Base-by-base conservation (phyloP, 2,797 vertebrate species). In the Meda fulgida region DNA sequence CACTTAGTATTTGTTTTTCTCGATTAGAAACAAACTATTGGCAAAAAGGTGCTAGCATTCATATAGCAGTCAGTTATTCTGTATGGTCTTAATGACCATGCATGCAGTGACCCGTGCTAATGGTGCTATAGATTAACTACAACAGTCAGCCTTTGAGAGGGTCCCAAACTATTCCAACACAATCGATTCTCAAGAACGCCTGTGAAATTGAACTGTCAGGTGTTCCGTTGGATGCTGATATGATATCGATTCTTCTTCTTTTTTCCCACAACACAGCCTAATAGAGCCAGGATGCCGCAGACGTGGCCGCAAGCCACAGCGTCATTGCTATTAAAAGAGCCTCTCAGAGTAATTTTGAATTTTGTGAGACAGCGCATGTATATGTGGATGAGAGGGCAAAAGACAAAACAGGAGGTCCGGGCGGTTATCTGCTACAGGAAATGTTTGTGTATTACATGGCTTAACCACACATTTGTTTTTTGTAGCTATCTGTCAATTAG, bases 161-260 rank as follows among this genome's bases (percentile, higher is more conserved):
- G 89, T 93, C 85, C 92, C 92, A 93, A 95, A 91, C 88, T 90
- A 95, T 92, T 95, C 92, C 93, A 89, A 92, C 91, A 89, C 85
- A 94, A 97, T 96, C 91, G 95, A 97, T 96, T 94, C 89, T 76
- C 26, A 83, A 90, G 91, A 87, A 92, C 91, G 89, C 88, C 91
- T 94, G 93, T 94, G 92, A 96, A 96, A 96, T 96, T 96, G 95
- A 97, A 95, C 93, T 96, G 94, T 95, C 93, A 95, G 93, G 92
- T 95, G 94, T 95, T 94, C 90, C 90, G 86, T 92, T 85, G 90
- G 93, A 89, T 93, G 86, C 92, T 96, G 94, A 95, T 96, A 95
- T 96, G 93, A 92, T 96, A 96, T 96, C 88, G 96, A 96, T 97
- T 95, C 92, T 77, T 85, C 46, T 78, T 85, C 40, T 79, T 78